Evolutionary conservation across 2,113 vertebrate genomes (phyloP).

Genomic region (Peromyscus maniculatus): DNA sequence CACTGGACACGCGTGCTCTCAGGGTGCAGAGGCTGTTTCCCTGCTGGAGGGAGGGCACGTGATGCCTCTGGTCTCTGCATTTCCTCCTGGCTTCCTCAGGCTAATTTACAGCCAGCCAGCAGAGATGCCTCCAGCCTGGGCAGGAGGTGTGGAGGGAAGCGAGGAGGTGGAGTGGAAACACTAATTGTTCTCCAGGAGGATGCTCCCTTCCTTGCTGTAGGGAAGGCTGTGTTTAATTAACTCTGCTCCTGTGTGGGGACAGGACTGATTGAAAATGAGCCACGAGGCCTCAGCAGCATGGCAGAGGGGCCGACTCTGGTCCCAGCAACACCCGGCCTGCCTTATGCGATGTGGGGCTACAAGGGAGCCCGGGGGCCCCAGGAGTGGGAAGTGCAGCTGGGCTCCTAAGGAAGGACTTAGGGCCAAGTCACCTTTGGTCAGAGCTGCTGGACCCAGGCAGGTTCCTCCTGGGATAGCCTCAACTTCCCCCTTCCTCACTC

Average conservation of each 20-base stretch:
- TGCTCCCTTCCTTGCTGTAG: constrained; percentile 69
- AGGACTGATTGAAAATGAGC: constrained; percentile 76
- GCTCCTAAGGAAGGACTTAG: background rate
- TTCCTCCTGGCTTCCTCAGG: background rate
- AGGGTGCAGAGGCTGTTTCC: background rate
- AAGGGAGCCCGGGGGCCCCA: background rate
- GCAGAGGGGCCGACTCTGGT: background rate
- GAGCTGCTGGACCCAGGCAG: background rate
- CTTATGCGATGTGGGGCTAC: background rate
- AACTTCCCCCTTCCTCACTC: background rate
- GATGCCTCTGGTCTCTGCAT: background rate
- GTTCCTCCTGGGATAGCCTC: background rate
- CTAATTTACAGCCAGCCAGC: constrained; percentile 74
- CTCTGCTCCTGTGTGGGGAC: constrained; percentile 73
- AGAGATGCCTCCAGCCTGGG: background rate
- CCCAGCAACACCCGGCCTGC: rapidly evolving
- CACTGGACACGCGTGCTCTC: background rate
- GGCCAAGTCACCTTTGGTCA: rapidly evolving
- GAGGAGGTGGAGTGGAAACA: constrained; percentile 66
- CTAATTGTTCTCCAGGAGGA: constrained; percentile 81
- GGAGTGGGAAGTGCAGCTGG: background rate
- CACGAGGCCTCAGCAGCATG: rapidly evolving
- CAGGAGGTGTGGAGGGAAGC: background rate
- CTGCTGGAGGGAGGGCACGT: too few species aligned
- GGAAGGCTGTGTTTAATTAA: constrained; percentile 86